phyloP scores from a whole-genome alignment of 2,888 invertebrate genomes.

The Brassicogethes aeneus region DNA sequence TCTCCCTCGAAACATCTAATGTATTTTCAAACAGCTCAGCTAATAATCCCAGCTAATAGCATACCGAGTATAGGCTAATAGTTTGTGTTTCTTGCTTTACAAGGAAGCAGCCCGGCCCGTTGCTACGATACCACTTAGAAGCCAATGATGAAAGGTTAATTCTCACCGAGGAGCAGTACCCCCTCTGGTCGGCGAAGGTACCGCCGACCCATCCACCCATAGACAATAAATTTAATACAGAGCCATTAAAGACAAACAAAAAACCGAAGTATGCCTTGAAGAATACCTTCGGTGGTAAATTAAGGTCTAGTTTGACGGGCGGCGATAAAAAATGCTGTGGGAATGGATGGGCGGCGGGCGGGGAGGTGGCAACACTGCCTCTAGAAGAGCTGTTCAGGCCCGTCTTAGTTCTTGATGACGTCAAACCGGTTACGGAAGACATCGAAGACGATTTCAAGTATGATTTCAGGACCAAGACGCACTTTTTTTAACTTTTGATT shows the following conservation, averaged over 20 bases:
- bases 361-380: slow-evolving; percentile 5
- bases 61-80: no score
- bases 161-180: slow-evolving; percentile 13
- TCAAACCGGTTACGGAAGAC: slow-evolving; percentile 36
- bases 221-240: slow-evolving; percentile 14
- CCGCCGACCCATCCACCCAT: slow-evolving; percentile 6
- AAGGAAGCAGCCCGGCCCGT: slow-evolving; percentile 8
- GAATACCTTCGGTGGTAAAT: slow-evolving; percentile 11
- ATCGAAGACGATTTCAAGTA: slow-evolving; percentile 35
- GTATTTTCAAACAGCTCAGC: no score
- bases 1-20: no score
- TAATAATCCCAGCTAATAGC: no score
- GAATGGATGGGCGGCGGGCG: slow-evolving; percentile 11
- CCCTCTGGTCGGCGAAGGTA: slow-evolving; percentile 5
- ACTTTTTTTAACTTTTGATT: slow-evolving; percentile 24
- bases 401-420: slow-evolving; percentile 21
- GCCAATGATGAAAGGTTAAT: slow-evolving; percentile 16
- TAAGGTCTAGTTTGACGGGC: slow-evolving; percentile 8
- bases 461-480: slow-evolving; percentile 36
- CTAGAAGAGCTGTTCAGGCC: slow-evolving; percentile 19
- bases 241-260: slow-evolving; percentile 11
- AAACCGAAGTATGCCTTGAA: slow-evolving; percentile 12
- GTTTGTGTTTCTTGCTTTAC: no score
- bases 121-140: slow-evolving; percentile 16
- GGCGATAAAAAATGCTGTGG: slow-evolving; percentile 13